A percentile compares a stretch with the other conserved stretches of the same genome.
Evolutionary conservation across 2,888 invertebrate genomes (phyloP).

Genomic region (Tiliacea citrago): DNA sequence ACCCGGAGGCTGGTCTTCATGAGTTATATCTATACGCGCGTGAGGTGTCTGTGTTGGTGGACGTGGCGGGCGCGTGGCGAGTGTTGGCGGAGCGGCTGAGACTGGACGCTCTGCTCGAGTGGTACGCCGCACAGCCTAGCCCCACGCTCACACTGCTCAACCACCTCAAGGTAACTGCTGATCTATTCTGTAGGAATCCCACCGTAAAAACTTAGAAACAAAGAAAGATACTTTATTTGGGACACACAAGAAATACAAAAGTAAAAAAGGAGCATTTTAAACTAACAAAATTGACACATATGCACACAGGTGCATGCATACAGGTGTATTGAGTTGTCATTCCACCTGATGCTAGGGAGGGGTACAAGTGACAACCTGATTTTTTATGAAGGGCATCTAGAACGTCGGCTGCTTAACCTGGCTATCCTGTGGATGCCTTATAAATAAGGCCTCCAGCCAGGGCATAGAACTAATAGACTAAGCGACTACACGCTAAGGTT

Average conservation of each 20-base stretch:
- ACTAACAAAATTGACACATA: too few species aligned
- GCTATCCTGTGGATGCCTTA: neutral
- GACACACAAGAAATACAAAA: too few species aligned
- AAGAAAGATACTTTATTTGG: too few species aligned
- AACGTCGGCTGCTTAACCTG: neutral
- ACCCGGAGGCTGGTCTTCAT: conserved; percentile 52
- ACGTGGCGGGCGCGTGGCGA: conserved; percentile 91
- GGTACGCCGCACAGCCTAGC: conserved; percentile 86
- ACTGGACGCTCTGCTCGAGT: conserved; percentile 85
- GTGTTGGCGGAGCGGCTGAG: conserved; percentile 89
- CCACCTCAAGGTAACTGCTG: conserved; percentile 83
- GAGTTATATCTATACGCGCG: conserved; percentile 75
- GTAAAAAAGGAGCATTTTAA: too few species aligned
- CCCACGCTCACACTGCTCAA: conserved; percentile 90
- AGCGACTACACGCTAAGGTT: neutral
- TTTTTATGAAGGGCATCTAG: neutral
- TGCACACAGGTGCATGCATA: too few species aligned
- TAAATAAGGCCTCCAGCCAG: neutral
- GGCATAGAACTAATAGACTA: neutral
- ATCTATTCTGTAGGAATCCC: neutral
- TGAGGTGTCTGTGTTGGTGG: conserved; percentile 88
- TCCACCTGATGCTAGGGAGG: neutral
- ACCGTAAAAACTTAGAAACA: neutral
- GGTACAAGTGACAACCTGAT: neutral
- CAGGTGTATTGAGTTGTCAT: neutral